Evolutionary conservation across 2,797 vertebrate species (phyloP), one percentile per base, ranked within the genome.

Genomic region (Tympanoctomys barrerae): DNA sequence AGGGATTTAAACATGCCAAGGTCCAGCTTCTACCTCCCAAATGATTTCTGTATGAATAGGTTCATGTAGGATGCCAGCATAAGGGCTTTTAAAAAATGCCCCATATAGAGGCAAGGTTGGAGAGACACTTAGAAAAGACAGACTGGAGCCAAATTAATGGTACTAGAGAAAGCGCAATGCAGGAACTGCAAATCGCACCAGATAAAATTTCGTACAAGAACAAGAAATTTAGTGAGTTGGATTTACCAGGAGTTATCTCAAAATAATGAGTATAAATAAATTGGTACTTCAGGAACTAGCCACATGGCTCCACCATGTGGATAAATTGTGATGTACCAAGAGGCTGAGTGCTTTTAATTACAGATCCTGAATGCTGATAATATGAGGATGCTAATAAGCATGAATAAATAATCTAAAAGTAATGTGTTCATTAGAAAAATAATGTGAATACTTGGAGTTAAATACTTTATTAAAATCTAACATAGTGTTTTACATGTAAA

Each of bases 261-360:
- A 85, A 94, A 83, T 2, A 3, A 71, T 64, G 33, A 87, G 61
- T 59, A 18, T 77, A 93, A 83, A 88, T 85, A 96, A 92, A 78
- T 61, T 16, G 19, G 21, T 82, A 33, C 86, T 96, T 82, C 42
- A 86, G 96, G 94, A 96, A 93, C 95, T 87, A 95, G 96, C 97
- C 87, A 87, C 94, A 96, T 89, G 96, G 97, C 97, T 97, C 97
- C 97, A 94, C 97, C 97, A 68, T 96, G 97, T 98, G 97, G 97
- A 96, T 89, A 92, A 97, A 96, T 54, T 95, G 91, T 87, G 97
- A 49, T 84, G 85, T 95, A 42, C 71, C 91, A 92, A 62, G 78
- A 13, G 9, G 42, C 24, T 52, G 61, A 64, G 18, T 6, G 79
- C 62, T 77, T 90, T 90, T 83, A 10, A 59, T 59, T 91, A 91